Conservation (phyloP, 2,113 vertebrate genomes). For the Ibidorhyncha struthersii region DNA sequence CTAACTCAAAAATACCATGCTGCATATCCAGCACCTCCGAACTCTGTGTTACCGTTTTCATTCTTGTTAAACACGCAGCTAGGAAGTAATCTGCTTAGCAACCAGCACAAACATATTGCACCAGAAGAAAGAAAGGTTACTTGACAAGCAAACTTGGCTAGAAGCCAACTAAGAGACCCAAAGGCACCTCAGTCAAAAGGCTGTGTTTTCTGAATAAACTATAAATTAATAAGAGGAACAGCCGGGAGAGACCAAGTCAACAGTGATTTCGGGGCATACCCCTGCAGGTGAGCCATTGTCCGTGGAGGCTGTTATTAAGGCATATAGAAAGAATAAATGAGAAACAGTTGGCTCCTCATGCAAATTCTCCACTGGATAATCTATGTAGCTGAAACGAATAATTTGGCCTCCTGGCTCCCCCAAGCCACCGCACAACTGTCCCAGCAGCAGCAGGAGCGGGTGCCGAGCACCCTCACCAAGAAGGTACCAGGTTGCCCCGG, state of each 20-base stretch:
- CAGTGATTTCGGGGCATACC: background rate
- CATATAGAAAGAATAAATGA: background rate
- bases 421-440: background rate
- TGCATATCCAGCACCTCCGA: background rate
- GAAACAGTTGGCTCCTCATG: background rate
- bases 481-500: background rate
- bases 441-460: background rate
- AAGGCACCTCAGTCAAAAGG: background rate
- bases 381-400: background rate
- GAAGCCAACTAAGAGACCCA: background rate
- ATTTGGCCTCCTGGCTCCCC: background rate
- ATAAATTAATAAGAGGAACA: background rate
- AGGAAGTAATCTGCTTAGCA: slow-evolving; percentile 64
- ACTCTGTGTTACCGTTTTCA: background rate
- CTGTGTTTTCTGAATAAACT: background rate
- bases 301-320: accelerated
- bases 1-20: background rate
- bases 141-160: background rate
- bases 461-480: background rate
- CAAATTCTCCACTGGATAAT: background rate
- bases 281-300: background rate
- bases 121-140: slow-evolving; percentile 19
- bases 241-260: background rate
- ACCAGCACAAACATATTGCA: slow-evolving; percentile 56
- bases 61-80: slow-evolving; percentile 30